Evolutionary conservation across 1,140 invertebrate species (phyloP), one percentile per base, ranked within the genome.

Genomic region (Drosophila paulistorum): DNA sequence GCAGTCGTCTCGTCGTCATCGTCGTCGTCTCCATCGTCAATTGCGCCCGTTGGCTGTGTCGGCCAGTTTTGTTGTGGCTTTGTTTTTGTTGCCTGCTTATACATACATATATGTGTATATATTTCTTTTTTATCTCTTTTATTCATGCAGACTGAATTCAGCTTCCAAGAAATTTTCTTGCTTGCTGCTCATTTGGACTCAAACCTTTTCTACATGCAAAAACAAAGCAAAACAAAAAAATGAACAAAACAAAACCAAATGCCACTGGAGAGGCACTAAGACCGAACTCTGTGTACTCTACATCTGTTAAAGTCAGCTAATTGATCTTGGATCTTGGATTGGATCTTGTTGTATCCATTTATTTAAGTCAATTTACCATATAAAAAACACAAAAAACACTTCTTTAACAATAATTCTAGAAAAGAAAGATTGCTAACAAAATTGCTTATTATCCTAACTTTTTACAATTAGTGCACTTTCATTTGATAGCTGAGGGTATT

Each of bases 151-250:
- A 62, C 71, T 74, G 63, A 71, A 61, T 74, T 76, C 62, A 73
- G 82, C 75, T 85, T 86, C 79, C 75, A 73, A 75, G 79, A 85
- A 86, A 82, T 65, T 71, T 81, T 76, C 72, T 68, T 68, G 65
- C 23, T 62, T 65, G 45, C 39, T 62, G 71, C 26, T 67, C 55
- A 72, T 63, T 68, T 75, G 39, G 30, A 70, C 51, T 63, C 62
- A 14, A 78, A 60, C 73, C 68, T 77, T 68, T 68, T 69, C 42
- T 61, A 68, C 81, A 85, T 78, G 70, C 77, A 71, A 72, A 69
- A 82, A 74, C 30, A 30, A 30, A 30, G 6, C 6, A 4, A 6
- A 26, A 45, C 1, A 1, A 26, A 42, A 35, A 51, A 45, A 20
- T 42, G 30, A 68, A 71, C 30, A 30, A 30, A 58, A 48, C 33